Base-by-base conservation (phyloP, 2,113 vertebrate species). In the Hoplias malabaricus region DNA sequence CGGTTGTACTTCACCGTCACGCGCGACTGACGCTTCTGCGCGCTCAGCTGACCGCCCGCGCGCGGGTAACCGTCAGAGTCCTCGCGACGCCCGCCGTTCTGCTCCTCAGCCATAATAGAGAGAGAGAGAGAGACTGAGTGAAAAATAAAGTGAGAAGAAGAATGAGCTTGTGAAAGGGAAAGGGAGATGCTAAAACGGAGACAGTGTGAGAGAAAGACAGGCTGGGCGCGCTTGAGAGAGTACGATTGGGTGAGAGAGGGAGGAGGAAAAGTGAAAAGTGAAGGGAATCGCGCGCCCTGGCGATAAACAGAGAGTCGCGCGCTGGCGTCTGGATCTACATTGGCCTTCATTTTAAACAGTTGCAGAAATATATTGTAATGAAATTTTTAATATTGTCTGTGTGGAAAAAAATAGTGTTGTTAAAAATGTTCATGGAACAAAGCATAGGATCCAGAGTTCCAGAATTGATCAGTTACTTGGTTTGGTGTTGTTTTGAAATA, bases 1-100 rank as follows among this genome's bases (percentile, higher is more conserved):
- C 95, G 86, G 86, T 96, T 95, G 73, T 97, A 97, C 74, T 96
- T 95, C 10, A 96, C 95, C 0, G 96, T 97, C 13, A 96, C 95
- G 11, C 95, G 89, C 2, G 94, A 92, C 19, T 96, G 94, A 10
- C 95, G 90, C 78, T 93, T 94, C 71, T 92, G 94, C n/a, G 93
- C 57, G 3, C 80, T 81, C 0, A 83, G 13, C 0, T 86, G 89
- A 16, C 77, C 59, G 84, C 1, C 87, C 87, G 31, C 82, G 78
- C 43, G 59, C 8, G 0, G 36, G 5, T 0, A 78, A 89, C 40
- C 85, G 69, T 88, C 1, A 90, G 82, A 14, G 88, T 84, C 87
- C 48, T 82, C 80, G 11, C 75, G 84, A 5, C 80, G 79, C 50
- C 87, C 85, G 16, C 86, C 78, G 70, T 89, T 85, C 78, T 87